These are phyloP conservation scores for Otus sunia DNA, from an alignment of 2,113 vertebrate genomes.

Conservation along the genomic window DNA sequence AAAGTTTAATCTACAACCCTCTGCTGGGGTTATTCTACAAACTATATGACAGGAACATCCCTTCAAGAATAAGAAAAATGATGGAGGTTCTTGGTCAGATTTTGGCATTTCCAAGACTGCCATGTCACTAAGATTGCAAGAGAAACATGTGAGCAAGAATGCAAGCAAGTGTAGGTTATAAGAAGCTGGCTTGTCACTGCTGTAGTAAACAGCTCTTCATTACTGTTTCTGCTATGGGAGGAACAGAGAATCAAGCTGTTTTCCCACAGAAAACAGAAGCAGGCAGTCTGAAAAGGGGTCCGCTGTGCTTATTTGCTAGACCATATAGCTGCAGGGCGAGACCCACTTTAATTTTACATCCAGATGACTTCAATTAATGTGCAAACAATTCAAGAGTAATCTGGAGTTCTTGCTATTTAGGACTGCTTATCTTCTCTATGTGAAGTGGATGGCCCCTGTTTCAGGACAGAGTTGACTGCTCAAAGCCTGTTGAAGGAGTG, in stretches of 20 bases:
- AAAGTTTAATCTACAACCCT: background rate
- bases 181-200: background rate
- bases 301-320: background rate
- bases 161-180: background rate
- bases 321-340: background rate
- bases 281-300: background rate
- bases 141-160: background rate
- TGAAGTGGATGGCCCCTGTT: background rate
- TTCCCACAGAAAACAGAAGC: background rate
- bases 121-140: background rate
- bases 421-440: background rate
- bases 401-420: background rate
- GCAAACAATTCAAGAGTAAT: background rate
- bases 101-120: background rate
- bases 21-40: background rate
- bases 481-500: background rate
- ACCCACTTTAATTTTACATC: background rate
- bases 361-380: background rate
- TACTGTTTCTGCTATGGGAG: background rate
- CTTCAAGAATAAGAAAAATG: background rate
- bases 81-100: background rate
- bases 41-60: background rate
- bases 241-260: background rate
- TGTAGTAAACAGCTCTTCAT: background rate
- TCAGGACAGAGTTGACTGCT: background rate